Evolutionary conservation across 2,113 vertebrate species (phyloP).

Genomic region (Symphodus melops): DNA sequence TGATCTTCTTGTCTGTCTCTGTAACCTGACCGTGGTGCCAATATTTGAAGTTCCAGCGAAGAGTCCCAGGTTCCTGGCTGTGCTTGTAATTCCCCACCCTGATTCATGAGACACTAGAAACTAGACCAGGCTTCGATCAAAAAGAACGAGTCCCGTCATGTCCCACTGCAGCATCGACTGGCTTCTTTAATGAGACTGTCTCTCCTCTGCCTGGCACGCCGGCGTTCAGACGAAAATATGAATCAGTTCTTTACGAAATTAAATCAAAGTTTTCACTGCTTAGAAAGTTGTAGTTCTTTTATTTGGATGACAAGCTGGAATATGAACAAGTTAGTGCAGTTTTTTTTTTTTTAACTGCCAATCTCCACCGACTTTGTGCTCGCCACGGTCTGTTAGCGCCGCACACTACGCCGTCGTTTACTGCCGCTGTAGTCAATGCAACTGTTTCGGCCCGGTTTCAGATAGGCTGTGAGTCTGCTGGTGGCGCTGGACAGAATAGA

Average conservation of each 20-base stretch:
- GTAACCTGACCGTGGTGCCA: neutral
- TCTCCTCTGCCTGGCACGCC: neutral
- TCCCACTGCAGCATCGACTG: constrained; percentile 12
- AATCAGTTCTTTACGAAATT: neutral
- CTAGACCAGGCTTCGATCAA: constrained; percentile 14
- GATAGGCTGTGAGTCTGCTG: too few species aligned
- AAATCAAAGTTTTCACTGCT: neutral
- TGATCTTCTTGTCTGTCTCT: constrained; percentile 18
- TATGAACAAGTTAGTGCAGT: too few species aligned
- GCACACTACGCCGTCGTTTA: too few species aligned
- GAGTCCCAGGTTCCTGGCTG: constrained; percentile 3
- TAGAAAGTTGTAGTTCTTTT: neutral
- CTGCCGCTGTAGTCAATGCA: too few species aligned
- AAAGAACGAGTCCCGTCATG: constrained; percentile 58
- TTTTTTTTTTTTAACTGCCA: too few species aligned
- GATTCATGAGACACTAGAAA: constrained; percentile 42
- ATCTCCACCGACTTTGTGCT: too few species aligned
- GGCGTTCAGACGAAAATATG: constrained; percentile 20
- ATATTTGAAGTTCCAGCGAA: constrained; percentile 33
- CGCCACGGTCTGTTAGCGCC: too few species aligned
- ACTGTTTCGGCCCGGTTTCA: too few species aligned
- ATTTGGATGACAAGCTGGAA: neutral
- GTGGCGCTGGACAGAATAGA: too few species aligned
- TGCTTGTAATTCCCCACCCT: constrained; percentile 35
- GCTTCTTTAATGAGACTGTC: constrained; percentile 2